Conservation (phyloP, 2,113 vertebrate species). For the Todiramphus saurophagus region DNA sequence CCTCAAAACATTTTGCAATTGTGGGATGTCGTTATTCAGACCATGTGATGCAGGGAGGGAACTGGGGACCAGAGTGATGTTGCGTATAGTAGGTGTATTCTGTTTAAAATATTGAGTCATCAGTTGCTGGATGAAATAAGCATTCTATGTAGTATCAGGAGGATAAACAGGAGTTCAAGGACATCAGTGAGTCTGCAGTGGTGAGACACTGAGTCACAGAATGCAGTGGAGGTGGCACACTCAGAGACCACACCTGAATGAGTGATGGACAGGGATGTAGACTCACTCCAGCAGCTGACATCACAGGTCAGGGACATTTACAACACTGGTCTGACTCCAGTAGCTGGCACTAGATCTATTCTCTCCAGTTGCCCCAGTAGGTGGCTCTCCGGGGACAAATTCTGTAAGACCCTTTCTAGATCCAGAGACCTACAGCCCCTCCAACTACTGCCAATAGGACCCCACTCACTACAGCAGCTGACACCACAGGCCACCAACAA, state of each 20-base stretch:
- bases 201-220: background rate
- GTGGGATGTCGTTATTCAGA: background rate
- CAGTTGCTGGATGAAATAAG: background rate
- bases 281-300: background rate
- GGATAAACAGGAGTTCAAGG: background rate
- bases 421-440: background rate
- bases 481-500: background rate
- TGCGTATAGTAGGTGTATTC: fast-evolving
- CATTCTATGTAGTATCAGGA: background rate
- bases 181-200: background rate
- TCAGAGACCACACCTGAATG: background rate
- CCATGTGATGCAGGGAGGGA: background rate
- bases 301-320: background rate
- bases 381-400: background rate
- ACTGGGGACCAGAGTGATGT: background rate
- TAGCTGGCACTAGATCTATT: background rate
- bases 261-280: background rate
- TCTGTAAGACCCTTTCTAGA: background rate
- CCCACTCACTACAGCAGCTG: background rate
- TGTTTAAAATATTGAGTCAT: background rate
- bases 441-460: fast-evolving
- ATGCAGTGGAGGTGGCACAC: background rate
- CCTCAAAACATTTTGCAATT: background rate
- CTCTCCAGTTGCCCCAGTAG: fast-evolving
- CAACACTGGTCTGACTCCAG: background rate